Base-by-base conservation (phyloP, 2,888 invertebrate genomes). In the Perizoma affinitatum region DNA sequence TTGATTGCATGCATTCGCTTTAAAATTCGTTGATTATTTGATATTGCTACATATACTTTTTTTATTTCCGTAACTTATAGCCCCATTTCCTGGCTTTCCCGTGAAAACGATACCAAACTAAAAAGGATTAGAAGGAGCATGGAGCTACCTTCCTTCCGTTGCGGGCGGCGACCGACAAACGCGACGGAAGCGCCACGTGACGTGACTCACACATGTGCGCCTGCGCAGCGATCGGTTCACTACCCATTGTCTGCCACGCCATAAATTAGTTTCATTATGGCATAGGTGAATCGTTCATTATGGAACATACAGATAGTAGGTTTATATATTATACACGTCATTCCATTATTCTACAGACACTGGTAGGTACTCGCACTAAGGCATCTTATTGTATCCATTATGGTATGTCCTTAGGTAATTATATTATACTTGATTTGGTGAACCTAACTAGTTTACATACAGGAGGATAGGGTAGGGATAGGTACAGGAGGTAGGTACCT, bases 101-200 rank as follows among this genome's bases (percentile, higher is more conserved):
- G 36, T 40, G 55, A 49, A 51, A 11, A 22, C 49, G 58, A 54
- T 42, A 60, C 60, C 55, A 50, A 58, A 54, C 63, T 22, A 3
- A 22, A 63, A 54, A 64, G 53, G 51, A 34, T 44, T 51, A 51
- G 33, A 41, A 54, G 34, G 61, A 54, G 54, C 58, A 53, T 55
- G 38, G 59, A 42, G 66, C 75, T 73, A 67, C 72, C 76, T 80
- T 83, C 84, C 86, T 86, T 88, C 89, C 87, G 86, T 66, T 79
- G 85, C 22, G 68, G 78, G 22, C 38, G 38, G 45, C 33, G 70
- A 74, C 22, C 22, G 22, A 22, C 22, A 22, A 22, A 22, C 3
- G 22, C 75, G 71, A 63, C 83, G 85, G 86, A 88, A 87, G 77
- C 65, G 67, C 80, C 83, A 83, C 83, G 87, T 88, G 88, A 87